Evolutionary conservation across 2,797 vertebrate species (phyloP).

Genomic region (Silurus lanzhouensis): DNA sequence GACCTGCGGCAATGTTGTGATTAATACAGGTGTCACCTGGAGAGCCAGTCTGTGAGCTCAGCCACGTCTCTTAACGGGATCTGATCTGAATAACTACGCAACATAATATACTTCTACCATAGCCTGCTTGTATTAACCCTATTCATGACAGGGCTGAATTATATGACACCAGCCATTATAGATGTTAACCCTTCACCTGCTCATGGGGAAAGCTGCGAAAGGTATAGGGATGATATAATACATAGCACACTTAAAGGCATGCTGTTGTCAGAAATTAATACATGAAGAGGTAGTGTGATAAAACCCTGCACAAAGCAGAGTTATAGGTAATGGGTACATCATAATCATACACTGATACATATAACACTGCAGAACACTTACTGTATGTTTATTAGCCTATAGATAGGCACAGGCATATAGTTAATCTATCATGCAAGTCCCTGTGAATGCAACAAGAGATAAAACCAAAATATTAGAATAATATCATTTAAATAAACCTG

Average conservation of each 20-base stretch:
- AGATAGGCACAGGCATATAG: background rate
- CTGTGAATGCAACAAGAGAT: background rate
- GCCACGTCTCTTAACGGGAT: conserved; percentile 44
- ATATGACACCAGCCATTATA: conserved; percentile 32
- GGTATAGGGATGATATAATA: background rate
- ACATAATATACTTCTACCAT: conserved; percentile 40
- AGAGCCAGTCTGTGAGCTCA: conserved; percentile 26
- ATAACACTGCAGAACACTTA: background rate
- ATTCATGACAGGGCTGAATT: conserved; percentile 31
- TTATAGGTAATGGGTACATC: background rate
- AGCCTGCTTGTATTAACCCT: conserved; percentile 50
- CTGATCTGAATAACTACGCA: conserved; percentile 50
- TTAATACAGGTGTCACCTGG: conserved; percentile 51
- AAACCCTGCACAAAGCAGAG: background rate
- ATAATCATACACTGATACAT: background rate
- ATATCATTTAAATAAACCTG: background rate
- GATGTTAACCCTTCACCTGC: conserved; percentile 18
- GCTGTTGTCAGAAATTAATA: background rate
- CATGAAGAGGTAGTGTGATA: background rate
- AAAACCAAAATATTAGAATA: background rate
- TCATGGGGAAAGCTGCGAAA: background rate
- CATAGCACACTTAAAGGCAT: background rate
- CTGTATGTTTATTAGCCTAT: background rate
- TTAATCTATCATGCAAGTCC: background rate
- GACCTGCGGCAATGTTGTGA: conserved; percentile 37